Evolutionary conservation across 2,797 vertebrate species (phyloP).

Genomic region (Acestrorhynchus altus): DNA sequence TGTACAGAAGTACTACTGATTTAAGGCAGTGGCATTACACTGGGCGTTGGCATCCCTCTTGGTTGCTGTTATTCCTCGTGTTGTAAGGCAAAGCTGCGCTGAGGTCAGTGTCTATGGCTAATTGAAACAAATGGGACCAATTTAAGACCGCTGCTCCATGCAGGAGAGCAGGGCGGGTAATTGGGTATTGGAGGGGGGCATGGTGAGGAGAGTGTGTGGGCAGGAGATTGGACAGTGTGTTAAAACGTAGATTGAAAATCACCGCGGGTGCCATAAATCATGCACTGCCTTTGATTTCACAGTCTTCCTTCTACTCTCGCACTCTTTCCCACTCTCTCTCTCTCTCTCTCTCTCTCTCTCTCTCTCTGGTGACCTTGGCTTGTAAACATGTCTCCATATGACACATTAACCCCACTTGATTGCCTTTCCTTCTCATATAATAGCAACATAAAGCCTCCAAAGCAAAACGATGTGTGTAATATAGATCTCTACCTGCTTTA

Average conservation of each 20-base stretch:
- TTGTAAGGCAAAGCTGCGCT: background rate
- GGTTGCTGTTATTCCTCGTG: constrained; percentile 21
- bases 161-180: constrained; percentile 37
- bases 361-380: constrained; percentile 26
- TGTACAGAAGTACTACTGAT: background rate
- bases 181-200: background rate
- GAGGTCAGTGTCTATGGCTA: constrained; percentile 46
- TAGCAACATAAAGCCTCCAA: background rate
- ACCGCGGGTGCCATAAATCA: constrained; percentile 47
- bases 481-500: constrained; percentile 13
- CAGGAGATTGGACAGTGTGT: constrained; percentile 47
- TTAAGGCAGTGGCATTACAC: background rate
- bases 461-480: background rate
- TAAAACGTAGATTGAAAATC: constrained; percentile 52
- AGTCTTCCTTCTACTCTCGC: constrained; percentile 16
- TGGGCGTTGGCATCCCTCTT: background rate
- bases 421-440: background rate
- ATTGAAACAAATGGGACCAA: constrained; percentile 64
- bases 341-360: constrained; percentile 2
- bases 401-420: background rate
- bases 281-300: constrained; percentile 23
- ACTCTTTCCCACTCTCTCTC: background rate
- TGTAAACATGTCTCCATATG: constrained; percentile 6
- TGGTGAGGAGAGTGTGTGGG: background rate
- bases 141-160: constrained; percentile 43